These are phyloP conservation scores for Sinelater perroti DNA, from an alignment of 2,888 invertebrate genomes.

Conservation along the genomic window DNA sequence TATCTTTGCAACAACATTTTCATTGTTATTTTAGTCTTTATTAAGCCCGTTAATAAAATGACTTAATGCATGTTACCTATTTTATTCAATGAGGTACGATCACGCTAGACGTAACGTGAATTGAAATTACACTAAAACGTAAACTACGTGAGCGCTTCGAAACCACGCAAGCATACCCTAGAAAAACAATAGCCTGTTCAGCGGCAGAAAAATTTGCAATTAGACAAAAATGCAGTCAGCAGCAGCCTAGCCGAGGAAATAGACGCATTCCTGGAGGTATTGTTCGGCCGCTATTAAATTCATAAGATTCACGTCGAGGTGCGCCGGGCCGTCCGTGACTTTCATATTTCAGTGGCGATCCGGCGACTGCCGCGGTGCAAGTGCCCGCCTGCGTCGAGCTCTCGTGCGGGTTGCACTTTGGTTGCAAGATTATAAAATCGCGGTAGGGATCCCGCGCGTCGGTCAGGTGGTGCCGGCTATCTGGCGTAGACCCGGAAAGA, in stretches of 20 bases:
- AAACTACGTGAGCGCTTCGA: not conserved
- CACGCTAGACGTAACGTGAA: too few relatives aligned
- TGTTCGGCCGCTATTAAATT: slow-evolving; percentile 29
- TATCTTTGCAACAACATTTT: too few relatives aligned
- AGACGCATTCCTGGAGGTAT: slow-evolving; percentile 25
- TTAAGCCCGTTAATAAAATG: not conserved
- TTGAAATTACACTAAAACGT: not conserved
- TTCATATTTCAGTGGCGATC: slow-evolving; percentile 13
- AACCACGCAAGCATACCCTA: not conserved
- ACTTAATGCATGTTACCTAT: too few relatives aligned
- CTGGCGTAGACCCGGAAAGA: slow-evolving; percentile 6
- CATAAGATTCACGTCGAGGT: slow-evolving; percentile 20
- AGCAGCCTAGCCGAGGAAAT: slow-evolving; percentile 17
- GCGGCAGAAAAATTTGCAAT: not conserved
- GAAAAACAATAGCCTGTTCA: too few relatives aligned
- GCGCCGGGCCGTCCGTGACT: slow-evolving; percentile 22
- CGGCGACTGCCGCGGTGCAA: not conserved
- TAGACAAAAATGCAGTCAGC: slow-evolving; percentile 13
- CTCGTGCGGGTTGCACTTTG: too few relatives aligned
- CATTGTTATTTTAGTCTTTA: not conserved
- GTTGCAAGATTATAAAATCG: not conserved
- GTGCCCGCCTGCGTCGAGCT: too few relatives aligned
- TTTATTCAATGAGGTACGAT: too few relatives aligned
- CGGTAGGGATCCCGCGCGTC: slow-evolving; percentile 1
- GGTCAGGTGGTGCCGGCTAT: not conserved